Evolutionary conservation across 2,888 invertebrate species (phyloP).

Genomic region (Lepidochitona cinerea): DNA sequence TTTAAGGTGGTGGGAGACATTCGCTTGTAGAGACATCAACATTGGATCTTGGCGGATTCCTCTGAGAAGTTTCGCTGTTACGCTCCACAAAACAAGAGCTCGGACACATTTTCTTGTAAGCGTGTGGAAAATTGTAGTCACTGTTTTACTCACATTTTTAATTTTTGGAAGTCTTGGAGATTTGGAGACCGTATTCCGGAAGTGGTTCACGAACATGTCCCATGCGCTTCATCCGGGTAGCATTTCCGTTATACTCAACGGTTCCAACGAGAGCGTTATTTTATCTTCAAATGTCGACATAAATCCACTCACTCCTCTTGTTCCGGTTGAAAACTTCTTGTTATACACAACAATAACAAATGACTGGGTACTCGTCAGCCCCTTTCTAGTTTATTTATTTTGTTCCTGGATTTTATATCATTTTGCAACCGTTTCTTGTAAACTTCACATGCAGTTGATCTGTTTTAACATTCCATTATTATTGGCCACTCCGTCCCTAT

Average conservation of each 20-base stretch:
- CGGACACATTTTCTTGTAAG: background rate
- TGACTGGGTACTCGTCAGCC: background rate
- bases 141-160: background rate
- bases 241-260: background rate
- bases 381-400: background rate
- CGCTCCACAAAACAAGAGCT: background rate
- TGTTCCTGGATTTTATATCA: background rate
- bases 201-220: background rate
- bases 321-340: background rate
- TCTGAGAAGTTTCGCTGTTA: background rate
- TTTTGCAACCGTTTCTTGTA: constrained; percentile 10
- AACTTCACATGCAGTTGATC: constrained; percentile 1
- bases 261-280: background rate
- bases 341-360: background rate
- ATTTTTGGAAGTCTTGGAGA: background rate
- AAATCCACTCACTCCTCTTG: background rate
- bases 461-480: constrained; percentile 6
- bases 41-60: background rate
- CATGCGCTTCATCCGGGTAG: background rate
- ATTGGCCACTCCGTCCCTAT: background rate
- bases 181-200: background rate
- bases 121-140: background rate
- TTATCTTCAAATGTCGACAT: too few relatives aligned
- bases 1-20: background rate
- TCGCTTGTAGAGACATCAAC: background rate